Evolutionary conservation across 2,888 invertebrate genomes (phyloP), one percentile per base, ranked within the genome.

Genomic region (Drosophila subquinaria): DNA sequence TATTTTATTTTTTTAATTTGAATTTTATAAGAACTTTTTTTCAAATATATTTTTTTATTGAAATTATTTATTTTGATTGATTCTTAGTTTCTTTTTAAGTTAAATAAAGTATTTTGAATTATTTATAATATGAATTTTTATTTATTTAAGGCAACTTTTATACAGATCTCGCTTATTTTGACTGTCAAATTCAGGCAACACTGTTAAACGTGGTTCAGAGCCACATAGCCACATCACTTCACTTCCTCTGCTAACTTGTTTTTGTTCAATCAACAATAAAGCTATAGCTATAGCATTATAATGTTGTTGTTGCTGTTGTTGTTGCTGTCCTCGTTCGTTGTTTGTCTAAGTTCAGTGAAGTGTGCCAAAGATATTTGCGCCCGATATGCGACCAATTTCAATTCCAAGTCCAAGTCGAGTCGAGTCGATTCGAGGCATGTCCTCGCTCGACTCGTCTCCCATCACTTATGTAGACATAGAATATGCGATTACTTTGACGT

Each of bases 241-340:
- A 50, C 75, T 70, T 74, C 47, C 53, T 55, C 30, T 11, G 6
- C 51, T 51, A 78, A 76, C 72, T 82, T 79, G 88, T 85, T 84
- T 83, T 85, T 85, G 83, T 82, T 88, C 88, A 84, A 84, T 84
- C 88, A 85, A 85, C 83, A 84, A 85, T 77, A 82, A 77, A 79
- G 68, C 68, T 62, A 61, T 55, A 55, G 52, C 60, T 67, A 53
- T 43, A 43, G 56, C 59, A 62, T 57, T 68, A 30, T 30, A 30
- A 8, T 59, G 59, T 59, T 45, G 67, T 70, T 55, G 63, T 17
- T 30, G 11, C 47, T 43, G 15, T n/a, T 59, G 59, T 59, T 40
- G 67, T 70, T 55, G 63, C n/a, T 30, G 59, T 62, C 35, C 47
- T 61, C 43, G 10, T 27, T 60, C 66, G 61, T 72, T 80, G 84